These are phyloP conservation scores for Euphydryas editha DNA, from an alignment of 2,888 invertebrate genomes.

Conservation along the genomic window DNA sequence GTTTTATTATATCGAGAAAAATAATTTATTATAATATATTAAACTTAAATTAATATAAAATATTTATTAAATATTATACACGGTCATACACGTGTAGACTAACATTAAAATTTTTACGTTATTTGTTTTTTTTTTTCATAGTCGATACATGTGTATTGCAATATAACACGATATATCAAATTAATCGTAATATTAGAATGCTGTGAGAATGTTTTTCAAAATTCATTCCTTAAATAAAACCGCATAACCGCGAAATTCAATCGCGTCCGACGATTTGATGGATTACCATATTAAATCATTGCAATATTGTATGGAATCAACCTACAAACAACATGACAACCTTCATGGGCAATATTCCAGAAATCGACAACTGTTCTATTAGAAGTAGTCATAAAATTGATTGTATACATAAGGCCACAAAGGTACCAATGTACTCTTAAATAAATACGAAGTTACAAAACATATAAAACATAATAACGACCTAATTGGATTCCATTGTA, in stretches of 20 bases:
- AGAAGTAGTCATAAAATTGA: slow-evolving; percentile 58
- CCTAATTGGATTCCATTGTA: slow-evolving; percentile 24
- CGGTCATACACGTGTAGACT: not conserved
- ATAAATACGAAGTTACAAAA: slow-evolving; percentile 25
- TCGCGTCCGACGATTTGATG: slow-evolving; percentile 23
- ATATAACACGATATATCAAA: slow-evolving; percentile 15
- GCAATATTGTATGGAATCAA: slow-evolving; percentile 24
- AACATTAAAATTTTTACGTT: not conserved
- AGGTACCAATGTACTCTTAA: slow-evolving; percentile 13
- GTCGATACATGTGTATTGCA: too few species aligned
- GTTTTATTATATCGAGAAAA: too few species aligned
- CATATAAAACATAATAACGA: slow-evolving; percentile 22
- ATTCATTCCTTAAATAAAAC: slow-evolving; percentile 26
- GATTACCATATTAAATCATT: slow-evolving; percentile 27
- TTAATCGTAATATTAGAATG: slow-evolving; percentile 16
- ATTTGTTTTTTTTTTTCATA: too few species aligned
- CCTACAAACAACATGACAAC: not conserved
- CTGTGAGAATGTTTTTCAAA: slow-evolving; percentile 21
- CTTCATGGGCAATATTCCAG: slow-evolving; percentile 31
- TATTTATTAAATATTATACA: too few species aligned
- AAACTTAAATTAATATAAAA: too few species aligned
- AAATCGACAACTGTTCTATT: slow-evolving; percentile 46
- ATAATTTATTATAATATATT: too few species aligned
- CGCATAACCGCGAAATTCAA: slow-evolving; percentile 23
- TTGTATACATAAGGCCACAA: slow-evolving; percentile 26